Conservation (phyloP, 2,888 invertebrate species). For the Cheilosia vernalis region DNA sequence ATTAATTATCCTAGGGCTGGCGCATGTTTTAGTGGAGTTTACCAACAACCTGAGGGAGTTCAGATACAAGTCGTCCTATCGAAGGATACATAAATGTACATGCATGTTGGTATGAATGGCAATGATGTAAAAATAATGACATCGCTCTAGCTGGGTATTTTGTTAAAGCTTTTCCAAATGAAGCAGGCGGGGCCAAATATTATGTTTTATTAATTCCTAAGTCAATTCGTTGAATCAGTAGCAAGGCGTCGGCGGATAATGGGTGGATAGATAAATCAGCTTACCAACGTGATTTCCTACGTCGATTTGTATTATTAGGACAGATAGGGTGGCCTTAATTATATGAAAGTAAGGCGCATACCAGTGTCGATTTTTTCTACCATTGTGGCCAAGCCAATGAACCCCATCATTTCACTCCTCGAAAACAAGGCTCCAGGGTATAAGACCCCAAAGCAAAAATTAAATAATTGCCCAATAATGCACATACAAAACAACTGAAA, state of each 20-base stretch:
- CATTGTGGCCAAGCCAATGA: no score
- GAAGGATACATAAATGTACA: background rate
- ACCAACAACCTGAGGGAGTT: no score
- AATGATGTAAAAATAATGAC: slow-evolving; percentile 30
- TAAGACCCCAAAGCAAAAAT: no score
- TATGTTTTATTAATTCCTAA: slow-evolving; percentile 38
- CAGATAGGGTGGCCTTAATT: background rate
- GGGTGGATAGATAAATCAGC: background rate
- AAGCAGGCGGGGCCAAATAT: background rate
- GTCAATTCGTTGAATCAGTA: slow-evolving; percentile 31
- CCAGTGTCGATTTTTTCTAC: no score
- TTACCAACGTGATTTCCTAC: background rate
- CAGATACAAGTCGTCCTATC: no score
- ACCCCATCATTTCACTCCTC: no score
- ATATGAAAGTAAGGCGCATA: no score
- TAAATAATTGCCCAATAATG: no score
- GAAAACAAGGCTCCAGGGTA: no score
- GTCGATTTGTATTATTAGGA: background rate
- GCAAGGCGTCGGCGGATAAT: background rate
- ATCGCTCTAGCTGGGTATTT: background rate
- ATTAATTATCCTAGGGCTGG: slow-evolving; percentile 42
- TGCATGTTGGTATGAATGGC: background rate
- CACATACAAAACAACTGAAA: no score
- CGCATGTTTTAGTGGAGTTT: background rate
- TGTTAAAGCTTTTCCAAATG: slow-evolving; percentile 2